Evolutionary conservation across 1,140 invertebrate species (phyloP).

Genomic region (Drosophila arizonae): DNA sequence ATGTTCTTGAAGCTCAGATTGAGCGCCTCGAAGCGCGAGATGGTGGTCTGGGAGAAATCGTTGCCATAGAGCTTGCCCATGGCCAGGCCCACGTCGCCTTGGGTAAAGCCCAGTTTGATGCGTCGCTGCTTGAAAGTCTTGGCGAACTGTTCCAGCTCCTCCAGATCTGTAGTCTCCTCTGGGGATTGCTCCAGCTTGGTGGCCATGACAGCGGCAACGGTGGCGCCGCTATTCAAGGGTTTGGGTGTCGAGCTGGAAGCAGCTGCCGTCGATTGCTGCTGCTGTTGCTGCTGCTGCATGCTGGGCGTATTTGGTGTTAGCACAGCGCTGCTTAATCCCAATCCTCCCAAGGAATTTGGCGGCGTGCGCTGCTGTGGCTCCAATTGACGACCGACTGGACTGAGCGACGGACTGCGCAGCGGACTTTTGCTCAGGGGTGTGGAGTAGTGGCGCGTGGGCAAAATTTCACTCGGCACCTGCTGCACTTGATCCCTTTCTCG

Average conservation of each 20-base stretch:
- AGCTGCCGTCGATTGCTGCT: slow-evolving; percentile 16
- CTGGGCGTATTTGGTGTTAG: slow-evolving; percentile 85
- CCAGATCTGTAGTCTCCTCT: slow-evolving; percentile 96
- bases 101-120: slow-evolving; percentile 98
- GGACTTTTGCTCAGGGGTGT: slow-evolving; percentile 82
- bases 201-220: slow-evolving; percentile 84
- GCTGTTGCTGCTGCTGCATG: slow-evolving; percentile 56
- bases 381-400: slow-evolving; percentile 70
- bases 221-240: slow-evolving; percentile 43
- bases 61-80: slow-evolving; percentile 99
- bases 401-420: slow-evolving; percentile 84
- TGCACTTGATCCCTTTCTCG: slow-evolving; percentile 76
- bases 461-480: slow-evolving; percentile 45
- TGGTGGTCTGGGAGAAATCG: slow-evolving; percentile 99
- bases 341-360: slow-evolving; percentile 66
- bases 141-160: slow-evolving; percentile 97
- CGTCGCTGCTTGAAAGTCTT: slow-evolving; percentile 98
- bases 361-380: slow-evolving; percentile 82
- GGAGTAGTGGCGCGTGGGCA: slow-evolving; percentile 65
- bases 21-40: slow-evolving; percentile 98
- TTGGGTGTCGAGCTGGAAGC: slow-evolving; percentile 60
- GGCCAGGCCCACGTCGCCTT: slow-evolving; percentile 98
- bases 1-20: slow-evolving; percentile 99
- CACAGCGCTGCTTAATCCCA: slow-evolving; percentile 79
- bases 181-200: slow-evolving; percentile 89